Percentiles rank a stretch among this genome's conserved stretches.
Conservation (phyloP, 2,797 vertebrate species). For the Melanogrammus aeglefinus region DNA sequence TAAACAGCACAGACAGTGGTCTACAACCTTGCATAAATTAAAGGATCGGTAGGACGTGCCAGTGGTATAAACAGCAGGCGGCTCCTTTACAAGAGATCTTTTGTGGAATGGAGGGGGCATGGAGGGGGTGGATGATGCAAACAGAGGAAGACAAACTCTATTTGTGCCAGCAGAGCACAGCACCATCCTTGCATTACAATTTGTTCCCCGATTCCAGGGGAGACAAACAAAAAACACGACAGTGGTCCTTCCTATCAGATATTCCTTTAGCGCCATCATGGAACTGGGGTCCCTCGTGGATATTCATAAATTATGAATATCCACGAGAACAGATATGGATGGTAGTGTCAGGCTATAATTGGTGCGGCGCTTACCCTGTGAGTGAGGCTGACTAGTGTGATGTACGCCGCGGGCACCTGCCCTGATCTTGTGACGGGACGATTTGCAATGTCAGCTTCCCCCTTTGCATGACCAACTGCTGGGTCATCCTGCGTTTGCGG, state of each 20-base stretch:
- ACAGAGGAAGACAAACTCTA: not conserved
- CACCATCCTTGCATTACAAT: constrained; percentile 46
- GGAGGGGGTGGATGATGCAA: constrained; percentile 9
- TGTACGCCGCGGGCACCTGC: constrained; percentile 42
- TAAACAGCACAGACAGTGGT: not conserved
- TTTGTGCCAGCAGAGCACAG: constrained; percentile 6
- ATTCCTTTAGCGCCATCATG: constrained; percentile 55
- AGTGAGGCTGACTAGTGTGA: constrained; percentile 37
- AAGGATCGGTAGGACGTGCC: not conserved
- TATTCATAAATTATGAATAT: constrained; percentile 70
- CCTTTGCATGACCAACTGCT: constrained; percentile 23
- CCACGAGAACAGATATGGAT: constrained; percentile 58
- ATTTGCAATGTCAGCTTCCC: constrained; percentile 48
- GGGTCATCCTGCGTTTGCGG: not conserved
- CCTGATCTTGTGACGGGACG: constrained; percentile 35
- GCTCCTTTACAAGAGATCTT: not conserved
- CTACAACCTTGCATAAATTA: constrained; percentile 3
- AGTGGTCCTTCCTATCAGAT: constrained; percentile 63
- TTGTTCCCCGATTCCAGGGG: constrained; percentile 35
- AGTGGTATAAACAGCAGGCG: not conserved
- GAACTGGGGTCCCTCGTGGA: constrained; percentile 56
- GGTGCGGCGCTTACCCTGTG: constrained; percentile 44
- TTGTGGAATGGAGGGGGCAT: not conserved
- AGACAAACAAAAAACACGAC: constrained; percentile 54
- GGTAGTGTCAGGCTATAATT: constrained; percentile 60